Evolutionary conservation across 2,113 vertebrate genomes (phyloP).

Genomic region (Atherinomorus stipes): DNA sequence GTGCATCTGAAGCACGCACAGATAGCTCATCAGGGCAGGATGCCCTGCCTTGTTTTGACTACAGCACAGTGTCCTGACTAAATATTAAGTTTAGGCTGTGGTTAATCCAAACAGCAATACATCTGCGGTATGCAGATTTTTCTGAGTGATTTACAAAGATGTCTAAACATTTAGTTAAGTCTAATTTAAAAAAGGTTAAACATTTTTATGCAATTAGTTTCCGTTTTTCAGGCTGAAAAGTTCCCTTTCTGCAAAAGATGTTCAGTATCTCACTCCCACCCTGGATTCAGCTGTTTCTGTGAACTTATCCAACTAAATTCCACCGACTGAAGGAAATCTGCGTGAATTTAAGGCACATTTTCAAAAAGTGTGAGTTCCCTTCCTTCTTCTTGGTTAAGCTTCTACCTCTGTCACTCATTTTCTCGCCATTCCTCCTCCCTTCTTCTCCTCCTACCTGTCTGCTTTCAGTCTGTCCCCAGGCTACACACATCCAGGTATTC

Average conservation of each 20-base stretch:
- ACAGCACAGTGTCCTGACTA: constrained; percentile 30
- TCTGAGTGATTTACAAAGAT: background rate
- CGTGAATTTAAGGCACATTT: background rate
- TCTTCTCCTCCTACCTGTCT: background rate
- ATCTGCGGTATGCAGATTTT: background rate
- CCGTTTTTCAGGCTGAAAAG: background rate
- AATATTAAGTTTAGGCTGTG: constrained; percentile 37
- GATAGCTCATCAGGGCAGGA: constrained; percentile 3
- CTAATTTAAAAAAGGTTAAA: background rate
- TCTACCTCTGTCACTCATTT: background rate
- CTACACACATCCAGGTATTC: constrained; percentile 53
- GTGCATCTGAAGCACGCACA: background rate
- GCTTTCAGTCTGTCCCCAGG: constrained; percentile 22
- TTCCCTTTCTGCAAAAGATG: background rate
- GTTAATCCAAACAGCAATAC: constrained; percentile 33
- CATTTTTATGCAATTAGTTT: background rate
- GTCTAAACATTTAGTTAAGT: background rate
- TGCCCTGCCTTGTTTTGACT: constrained; percentile 53
- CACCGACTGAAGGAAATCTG: constrained; percentile 8
- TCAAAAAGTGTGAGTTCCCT: too few species aligned
- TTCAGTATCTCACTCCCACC: too few species aligned
- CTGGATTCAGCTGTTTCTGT: too few species aligned
- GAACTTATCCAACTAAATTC: background rate
- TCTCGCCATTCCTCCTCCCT: background rate
- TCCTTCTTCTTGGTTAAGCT: background rate